Evolutionary conservation across 2,888 invertebrate genomes (phyloP).

Genomic region (Ernsta delagoae): DNA sequence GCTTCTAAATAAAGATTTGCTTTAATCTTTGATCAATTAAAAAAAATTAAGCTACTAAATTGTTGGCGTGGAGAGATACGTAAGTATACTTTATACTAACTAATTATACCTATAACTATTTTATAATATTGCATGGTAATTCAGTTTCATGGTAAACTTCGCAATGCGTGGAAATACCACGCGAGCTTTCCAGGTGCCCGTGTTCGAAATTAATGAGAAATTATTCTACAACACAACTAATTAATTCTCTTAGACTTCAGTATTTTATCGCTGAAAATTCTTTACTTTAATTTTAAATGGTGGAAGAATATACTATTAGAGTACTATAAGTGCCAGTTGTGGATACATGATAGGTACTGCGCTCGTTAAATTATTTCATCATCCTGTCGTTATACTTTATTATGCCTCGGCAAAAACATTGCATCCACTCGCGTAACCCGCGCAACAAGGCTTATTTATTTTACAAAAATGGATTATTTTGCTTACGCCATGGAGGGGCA

Average conservation of each 20-base stretch:
- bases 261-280: conserved; percentile 53
- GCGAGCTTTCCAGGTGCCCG: conserved; percentile 53
- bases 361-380: conserved; percentile 68
- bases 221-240: conserved; percentile 65
- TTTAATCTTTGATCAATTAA: no score
- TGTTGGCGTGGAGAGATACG: no score
- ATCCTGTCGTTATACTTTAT: conserved; percentile 71
- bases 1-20: no score
- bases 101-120: conserved; percentile 3
- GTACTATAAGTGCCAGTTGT: conserved; percentile 68
- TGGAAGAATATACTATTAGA: conserved; percentile 68
- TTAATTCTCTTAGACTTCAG: conserved; percentile 60
- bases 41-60: no score
- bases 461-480: no score
- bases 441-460: no score
- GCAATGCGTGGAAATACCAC: conserved; percentile 65
- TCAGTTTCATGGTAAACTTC: conserved; percentile 52
- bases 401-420: no score
- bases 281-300: conserved; percentile 66
- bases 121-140: conserved; percentile 57
- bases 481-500: no score
- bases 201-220: conserved; percentile 73
- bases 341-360: conserved; percentile 63
- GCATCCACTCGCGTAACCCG: no score
- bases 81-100: no score